Evolutionary conservation across 2,113 vertebrate species (phyloP), one percentile per base, ranked within the genome.

Genomic region (Peucedramus taeniatus): DNA sequence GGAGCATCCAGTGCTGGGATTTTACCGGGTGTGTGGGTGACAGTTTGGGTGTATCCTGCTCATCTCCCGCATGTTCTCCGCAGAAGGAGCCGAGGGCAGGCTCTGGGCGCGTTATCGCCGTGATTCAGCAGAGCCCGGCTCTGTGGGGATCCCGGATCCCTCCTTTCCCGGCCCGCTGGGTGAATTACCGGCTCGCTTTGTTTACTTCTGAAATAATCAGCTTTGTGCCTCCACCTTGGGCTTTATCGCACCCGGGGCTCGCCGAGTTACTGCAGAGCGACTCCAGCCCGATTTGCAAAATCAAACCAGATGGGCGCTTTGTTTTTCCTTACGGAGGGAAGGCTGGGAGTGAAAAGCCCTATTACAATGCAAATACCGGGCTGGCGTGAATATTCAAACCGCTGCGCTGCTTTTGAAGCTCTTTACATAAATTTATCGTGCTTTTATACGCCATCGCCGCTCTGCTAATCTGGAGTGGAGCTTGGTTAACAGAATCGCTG

Each of bases 311-410:
- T 94, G 94, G 94, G 82, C 3, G 63, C 83, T 91, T 94, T 93
- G 94, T 94, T 94, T 96, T 96, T 89, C 71, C 57, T 91, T 60
- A 11, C 27, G 53, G 70, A 80, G 61, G 82, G 50, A 75, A 71
- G 92, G 92, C 76, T 70, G 89, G n/a, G 10, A 21, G 63, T 91
- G 95, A 96, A 94, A 92, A 54, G 77, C 47, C 75, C 96, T 7
- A 87, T 97, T 95, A 74, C 82, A 14, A 97, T 97, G 96, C 96
- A 95, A 95, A 97, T 96, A 86, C 90, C 47, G 56, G 70, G 42
- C 45, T 40, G 91, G 59, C 20, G 94, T 97, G 91, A 97, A 96
- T 96, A 96, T 96, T 95, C 93, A 95, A 59, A 86, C 18, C 19
- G 0, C 56, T 21, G 53, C 4, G 21, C 56, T 57, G 51, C 68